These are phyloP conservation scores for Helleia helle DNA, from an alignment of 2,888 invertebrate genomes.

Conservation along the genomic window DNA sequence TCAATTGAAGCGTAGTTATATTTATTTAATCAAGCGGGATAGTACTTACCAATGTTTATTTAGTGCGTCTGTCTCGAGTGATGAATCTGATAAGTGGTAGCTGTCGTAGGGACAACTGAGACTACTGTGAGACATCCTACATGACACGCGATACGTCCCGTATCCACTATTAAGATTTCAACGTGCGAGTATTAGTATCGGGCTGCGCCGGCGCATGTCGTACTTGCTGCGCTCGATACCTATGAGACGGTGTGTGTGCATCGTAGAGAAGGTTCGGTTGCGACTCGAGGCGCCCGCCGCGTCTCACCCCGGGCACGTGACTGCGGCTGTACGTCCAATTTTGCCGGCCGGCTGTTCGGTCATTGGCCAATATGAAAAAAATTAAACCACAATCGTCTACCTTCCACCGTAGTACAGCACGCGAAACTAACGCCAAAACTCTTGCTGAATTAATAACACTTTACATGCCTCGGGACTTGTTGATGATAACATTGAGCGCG, in stretches of 20 bases:
- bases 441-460: slow-evolving; percentile 12
- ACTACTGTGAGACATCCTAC: slow-evolving; percentile 73
- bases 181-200: slow-evolving; percentile 36
- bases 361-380: slow-evolving; percentile 62
- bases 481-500: not conserved
- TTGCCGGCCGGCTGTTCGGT: slow-evolving; percentile 61
- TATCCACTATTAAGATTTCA: slow-evolving; percentile 43
- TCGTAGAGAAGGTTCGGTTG: slow-evolving; percentile 68
- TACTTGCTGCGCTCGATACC: slow-evolving; percentile 63
- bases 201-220: slow-evolving; percentile 58
- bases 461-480: not conserved
- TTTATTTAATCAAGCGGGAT: not conserved
- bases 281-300: slow-evolving; percentile 60
- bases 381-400: slow-evolving; percentile 44
- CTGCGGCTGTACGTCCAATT: slow-evolving; percentile 56
- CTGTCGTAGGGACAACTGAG: slow-evolving; percentile 67
- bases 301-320: slow-evolving; percentile 73
- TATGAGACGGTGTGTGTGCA: slow-evolving; percentile 67
- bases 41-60: slow-evolving; percentile 64
- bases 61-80: slow-evolving; percentile 66
- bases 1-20: no score
- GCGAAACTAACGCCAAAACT: slow-evolving; percentile 40
- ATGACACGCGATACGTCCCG: slow-evolving; percentile 66
- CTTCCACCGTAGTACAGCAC: slow-evolving; percentile 52
- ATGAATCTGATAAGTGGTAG: slow-evolving; percentile 66